phyloP scores from a whole-genome alignment of 2,888 invertebrate genomes.

The Synergus laeviventris region DNA sequence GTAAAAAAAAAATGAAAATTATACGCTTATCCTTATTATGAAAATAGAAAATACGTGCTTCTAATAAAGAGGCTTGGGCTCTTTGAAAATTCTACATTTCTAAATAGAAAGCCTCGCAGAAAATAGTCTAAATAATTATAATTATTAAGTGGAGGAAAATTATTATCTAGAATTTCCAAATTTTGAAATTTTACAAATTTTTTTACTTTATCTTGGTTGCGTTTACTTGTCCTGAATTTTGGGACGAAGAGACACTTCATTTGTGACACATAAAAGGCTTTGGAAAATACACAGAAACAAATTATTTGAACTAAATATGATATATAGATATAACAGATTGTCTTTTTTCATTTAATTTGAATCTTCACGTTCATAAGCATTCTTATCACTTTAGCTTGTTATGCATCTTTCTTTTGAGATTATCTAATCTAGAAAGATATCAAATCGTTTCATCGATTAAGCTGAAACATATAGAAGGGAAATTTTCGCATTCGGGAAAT shows the following conservation, averaged over 20 bases:
- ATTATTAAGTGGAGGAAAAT: neutral
- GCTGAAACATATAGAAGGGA: neutral
- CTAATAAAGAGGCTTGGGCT: neutral
- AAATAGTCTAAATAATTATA: neutral
- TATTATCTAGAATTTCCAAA: neutral
- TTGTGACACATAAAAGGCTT: too few species aligned
- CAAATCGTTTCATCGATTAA: neutral
- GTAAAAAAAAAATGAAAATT: neutral
- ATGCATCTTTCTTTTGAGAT: constrained; percentile 4
- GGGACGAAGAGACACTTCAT: too few species aligned
- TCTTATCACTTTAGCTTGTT: neutral
- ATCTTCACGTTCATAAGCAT: neutral
- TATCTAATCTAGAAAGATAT: constrained; percentile 29
- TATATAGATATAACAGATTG: too few species aligned
- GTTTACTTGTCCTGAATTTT: too few species aligned
- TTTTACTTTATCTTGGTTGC: too few species aligned
- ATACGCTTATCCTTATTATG: neutral
- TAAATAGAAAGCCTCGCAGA: neutral
- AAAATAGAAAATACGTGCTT: neutral
- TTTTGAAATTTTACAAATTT: neutral
- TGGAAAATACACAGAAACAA: too few species aligned
- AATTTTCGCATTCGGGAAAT: neutral
- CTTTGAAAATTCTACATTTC: neutral
- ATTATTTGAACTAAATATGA: too few species aligned
- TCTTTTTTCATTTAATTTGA: neutral